These are phyloP conservation scores for Tinea trinotella DNA, from an alignment of 2,888 invertebrate genomes.

Conservation along the genomic window DNA sequence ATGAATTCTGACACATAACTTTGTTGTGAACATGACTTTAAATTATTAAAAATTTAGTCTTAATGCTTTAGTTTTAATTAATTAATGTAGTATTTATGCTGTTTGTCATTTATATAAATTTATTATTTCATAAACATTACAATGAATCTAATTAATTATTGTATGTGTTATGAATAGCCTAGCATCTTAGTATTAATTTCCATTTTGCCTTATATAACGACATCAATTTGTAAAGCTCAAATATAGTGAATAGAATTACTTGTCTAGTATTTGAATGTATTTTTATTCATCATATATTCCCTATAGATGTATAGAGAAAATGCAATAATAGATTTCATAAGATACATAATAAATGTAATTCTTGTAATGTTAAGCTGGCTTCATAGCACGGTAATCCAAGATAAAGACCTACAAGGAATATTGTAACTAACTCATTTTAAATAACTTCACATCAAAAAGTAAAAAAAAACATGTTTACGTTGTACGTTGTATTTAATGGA, in stretches of 20 bases:
- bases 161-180: background rate
- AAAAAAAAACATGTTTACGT: too few relatives aligned
- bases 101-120: conserved; percentile 3
- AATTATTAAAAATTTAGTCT: background rate
- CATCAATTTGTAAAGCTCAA: background rate
- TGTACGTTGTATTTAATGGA: too few relatives aligned
- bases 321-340: too few relatives aligned
- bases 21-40: conserved; percentile 1
- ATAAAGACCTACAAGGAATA: too few relatives aligned
- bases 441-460: too few relatives aligned
- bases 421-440: too few relatives aligned
- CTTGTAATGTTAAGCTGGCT: too few relatives aligned
- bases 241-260: background rate
- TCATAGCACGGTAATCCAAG: too few relatives aligned
- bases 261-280: too few relatives aligned
- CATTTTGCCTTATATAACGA: background rate
- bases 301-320: too few relatives aligned
- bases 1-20: conserved; percentile 73
- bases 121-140: background rate
- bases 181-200: background rate
- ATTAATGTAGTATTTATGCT: conserved; percentile 5
- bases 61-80: background rate
- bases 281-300: too few relatives aligned
- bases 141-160: background rate
- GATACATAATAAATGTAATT: too few relatives aligned